A percentile compares a stretch with the other conserved stretches of the same genome.
These are phyloP conservation scores for Acanthisitta chloris DNA, from an alignment of 2,113 vertebrate genomes.

Conservation along the genomic window DNA sequence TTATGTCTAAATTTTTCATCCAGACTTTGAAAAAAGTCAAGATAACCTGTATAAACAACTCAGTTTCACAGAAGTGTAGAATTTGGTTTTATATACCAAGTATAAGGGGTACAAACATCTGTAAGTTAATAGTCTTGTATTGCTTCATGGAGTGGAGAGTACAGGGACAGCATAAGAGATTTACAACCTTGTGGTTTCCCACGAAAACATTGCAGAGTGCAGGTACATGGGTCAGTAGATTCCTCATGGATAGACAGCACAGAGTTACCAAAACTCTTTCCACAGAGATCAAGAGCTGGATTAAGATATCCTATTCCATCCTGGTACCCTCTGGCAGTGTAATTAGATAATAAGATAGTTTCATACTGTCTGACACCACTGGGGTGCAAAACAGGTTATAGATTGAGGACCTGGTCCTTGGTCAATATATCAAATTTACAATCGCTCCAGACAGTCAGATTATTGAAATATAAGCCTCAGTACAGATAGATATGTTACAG, in stretches of 20 bases:
- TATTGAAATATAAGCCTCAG: background rate
- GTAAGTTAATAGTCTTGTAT: background rate
- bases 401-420: background rate
- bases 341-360: background rate
- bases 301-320: background rate
- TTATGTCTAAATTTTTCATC: constrained; percentile 5
- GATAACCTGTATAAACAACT: constrained; percentile 13
- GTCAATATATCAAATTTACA: background rate
- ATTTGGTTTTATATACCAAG: background rate
- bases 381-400: background rate
- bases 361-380: background rate
- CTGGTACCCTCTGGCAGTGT: background rate
- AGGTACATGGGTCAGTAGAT: background rate
- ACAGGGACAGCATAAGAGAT: background rate
- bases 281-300: background rate
- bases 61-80: background rate
- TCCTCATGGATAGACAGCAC: background rate
- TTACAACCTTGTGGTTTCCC: background rate
- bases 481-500: background rate
- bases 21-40: background rate
- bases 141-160: background rate
- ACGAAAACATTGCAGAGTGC: background rate
- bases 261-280: background rate
- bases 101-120: background rate
- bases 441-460: background rate